Conservation (phyloP, 1,140 invertebrate genomes). For the Drosophila parvula region DNA sequence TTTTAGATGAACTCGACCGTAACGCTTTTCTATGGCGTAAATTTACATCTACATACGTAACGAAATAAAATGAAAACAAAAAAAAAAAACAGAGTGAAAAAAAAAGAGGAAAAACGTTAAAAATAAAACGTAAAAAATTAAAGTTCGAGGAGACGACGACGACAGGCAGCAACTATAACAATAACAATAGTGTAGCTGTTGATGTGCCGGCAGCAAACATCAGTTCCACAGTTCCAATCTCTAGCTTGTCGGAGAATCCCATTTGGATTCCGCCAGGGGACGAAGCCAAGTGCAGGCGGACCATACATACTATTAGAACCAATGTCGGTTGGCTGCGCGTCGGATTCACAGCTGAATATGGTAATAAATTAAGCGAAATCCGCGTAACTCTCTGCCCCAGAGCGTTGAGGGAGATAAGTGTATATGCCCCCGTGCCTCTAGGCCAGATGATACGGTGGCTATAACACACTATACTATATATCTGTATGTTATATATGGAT, state of each 20-base stretch:
- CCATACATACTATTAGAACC: constrained; percentile 33
- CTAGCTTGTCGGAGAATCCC: constrained; percentile 51
- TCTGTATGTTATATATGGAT: not conserved
- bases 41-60: constrained; percentile 83
- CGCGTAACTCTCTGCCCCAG: constrained; percentile 14
- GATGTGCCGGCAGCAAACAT: constrained; percentile 49
- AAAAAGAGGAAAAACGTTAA: constrained; percentile 5
- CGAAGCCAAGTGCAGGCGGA: not conserved
- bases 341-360: constrained; percentile 79
- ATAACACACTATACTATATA: not conserved
- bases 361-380: constrained; percentile 82
- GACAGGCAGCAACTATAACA: constrained; percentile 62
- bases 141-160: constrained; percentile 60
- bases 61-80: constrained; percentile 72
- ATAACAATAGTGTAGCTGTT: constrained; percentile 63
- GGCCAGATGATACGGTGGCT: constrained; percentile 8
- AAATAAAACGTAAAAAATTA: constrained; percentile 39
- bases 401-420: constrained; percentile 32
- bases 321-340: constrained; percentile 72
- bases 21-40: constrained; percentile 83
- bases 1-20: constrained; percentile 83
- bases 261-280: constrained; percentile 56
- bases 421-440: constrained; percentile 11
- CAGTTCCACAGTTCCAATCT: constrained; percentile 37
- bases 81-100: constrained; percentile 19